phyloP scores from a whole-genome alignment of 2,113 vertebrate species.

The Anser brachyrhynchus region DNA sequence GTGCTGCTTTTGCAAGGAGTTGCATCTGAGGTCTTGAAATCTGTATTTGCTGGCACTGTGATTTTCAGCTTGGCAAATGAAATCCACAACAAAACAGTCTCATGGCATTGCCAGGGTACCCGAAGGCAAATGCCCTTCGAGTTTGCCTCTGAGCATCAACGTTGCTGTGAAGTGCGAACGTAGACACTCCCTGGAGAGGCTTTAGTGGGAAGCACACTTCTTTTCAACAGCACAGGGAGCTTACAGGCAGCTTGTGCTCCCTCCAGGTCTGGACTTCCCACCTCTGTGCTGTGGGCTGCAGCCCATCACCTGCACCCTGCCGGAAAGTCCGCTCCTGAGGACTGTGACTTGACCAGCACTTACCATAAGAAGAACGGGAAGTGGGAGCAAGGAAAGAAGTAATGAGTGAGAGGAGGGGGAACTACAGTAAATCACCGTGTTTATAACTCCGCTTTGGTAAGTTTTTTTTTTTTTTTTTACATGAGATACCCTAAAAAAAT shows the following conservation, averaged over 20 bases:
- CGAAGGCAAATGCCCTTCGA: not conserved
- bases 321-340: not conserved
- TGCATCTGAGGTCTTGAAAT: not conserved
- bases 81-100: not conserved
- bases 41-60: not conserved
- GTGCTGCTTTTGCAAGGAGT: not conserved
- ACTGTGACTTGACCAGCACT: not conserved
- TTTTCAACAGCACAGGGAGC: not conserved
- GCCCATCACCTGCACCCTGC: not conserved
- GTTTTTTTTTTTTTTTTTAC: not conserved
- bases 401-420: not conserved
- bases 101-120: not conserved
- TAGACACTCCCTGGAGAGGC: not conserved
- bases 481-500: not conserved
- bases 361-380: not conserved
- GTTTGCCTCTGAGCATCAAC: not conserved
- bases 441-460: not conserved
- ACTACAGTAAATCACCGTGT: not conserved
- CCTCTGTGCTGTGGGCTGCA: not conserved
- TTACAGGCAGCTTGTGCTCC: not conserved
- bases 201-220: not conserved
- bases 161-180: not conserved
- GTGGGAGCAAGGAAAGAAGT: not conserved
- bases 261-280: not conserved
- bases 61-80: not conserved